phyloP scores from a whole-genome alignment of 1,140 invertebrate genomes.

The Temnothorax nylanderi region DNA sequence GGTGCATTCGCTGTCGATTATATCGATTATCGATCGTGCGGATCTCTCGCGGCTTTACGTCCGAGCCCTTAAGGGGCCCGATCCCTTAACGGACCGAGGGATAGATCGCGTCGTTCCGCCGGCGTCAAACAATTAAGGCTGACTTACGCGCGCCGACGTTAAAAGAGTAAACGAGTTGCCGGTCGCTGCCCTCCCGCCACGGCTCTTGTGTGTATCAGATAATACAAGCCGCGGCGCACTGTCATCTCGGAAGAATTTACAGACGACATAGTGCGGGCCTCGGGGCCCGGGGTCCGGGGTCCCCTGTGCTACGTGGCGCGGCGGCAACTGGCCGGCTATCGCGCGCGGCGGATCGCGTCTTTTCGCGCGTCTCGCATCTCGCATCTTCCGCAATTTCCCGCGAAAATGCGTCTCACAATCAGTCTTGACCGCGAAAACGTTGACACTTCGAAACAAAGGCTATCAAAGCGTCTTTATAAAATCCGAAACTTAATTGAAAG shows the following conservation, averaged over 20 bases:
- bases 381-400: conserved; percentile 49
- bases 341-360: conserved; percentile 55
- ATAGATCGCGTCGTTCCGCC: conserved; percentile 6
- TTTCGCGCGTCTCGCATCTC: conserved; percentile 55
- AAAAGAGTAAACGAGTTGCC: conserved; percentile 75
- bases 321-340: conserved; percentile 25
- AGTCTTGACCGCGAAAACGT: neutral
- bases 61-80: conserved; percentile 33
- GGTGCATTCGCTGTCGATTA: conserved; percentile 53
- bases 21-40: conserved; percentile 66
- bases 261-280: conserved; percentile 67
- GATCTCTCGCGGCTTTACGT: conserved; percentile 65
- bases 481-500: neutral
- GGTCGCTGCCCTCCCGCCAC: conserved; percentile 57
- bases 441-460: neutral
- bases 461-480: neutral
- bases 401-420: conserved; percentile 58
- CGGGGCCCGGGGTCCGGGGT: neutral
- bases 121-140: conserved; percentile 81
- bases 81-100: conserved; percentile 10
- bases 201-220: conserved; percentile 76
- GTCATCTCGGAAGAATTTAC: conserved; percentile 83
- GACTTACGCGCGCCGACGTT: conserved; percentile 74
- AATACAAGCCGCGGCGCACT: conserved; percentile 70
- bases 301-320: neutral